Conservation (phyloP, 2,888 invertebrate species). For the Pristionchus entomophagus region DNA sequence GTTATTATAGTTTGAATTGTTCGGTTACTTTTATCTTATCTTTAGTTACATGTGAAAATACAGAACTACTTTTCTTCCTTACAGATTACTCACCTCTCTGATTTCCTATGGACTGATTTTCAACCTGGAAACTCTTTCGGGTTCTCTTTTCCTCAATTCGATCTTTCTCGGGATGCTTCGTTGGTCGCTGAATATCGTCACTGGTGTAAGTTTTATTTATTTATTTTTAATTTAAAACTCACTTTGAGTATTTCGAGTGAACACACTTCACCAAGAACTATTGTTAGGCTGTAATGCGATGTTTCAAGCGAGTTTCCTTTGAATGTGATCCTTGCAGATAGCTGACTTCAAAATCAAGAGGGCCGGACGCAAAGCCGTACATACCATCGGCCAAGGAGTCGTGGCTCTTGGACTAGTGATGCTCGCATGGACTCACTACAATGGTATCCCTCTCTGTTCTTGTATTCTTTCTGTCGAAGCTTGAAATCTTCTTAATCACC, state of each 20-base stretch:
- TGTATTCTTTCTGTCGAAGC: not conserved
- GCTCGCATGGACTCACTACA: constrained; percentile 44
- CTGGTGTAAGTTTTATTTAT: constrained; percentile 42
- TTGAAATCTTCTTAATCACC: too few relatives aligned
- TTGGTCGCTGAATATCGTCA: constrained; percentile 66
- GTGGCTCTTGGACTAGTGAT: constrained; percentile 47
- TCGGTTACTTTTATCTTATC: too few relatives aligned
- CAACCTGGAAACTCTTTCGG: constrained; percentile 68
- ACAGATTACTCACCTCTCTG: constrained; percentile 65
- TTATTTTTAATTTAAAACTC: not conserved
- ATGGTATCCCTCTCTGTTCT: not conserved
- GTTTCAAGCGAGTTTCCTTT: too few relatives aligned
- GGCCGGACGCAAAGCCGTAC: constrained; percentile 66
- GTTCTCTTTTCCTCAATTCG: constrained; percentile 67
- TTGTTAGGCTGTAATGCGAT: too few relatives aligned
- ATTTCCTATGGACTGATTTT: constrained; percentile 71
- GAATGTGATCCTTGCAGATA: constrained; percentile 50
- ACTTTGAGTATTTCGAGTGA: too few relatives aligned
- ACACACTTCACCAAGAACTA: too few relatives aligned
- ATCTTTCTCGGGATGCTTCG: constrained; percentile 67
- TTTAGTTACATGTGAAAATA: too few relatives aligned
- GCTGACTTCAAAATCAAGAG: constrained; percentile 59
- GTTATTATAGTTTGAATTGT: not conserved
- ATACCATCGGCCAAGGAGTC: constrained; percentile 53
- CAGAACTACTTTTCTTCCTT: constrained; percentile 37